Evolutionary conservation across 2,888 invertebrate species (phyloP), one percentile per base, ranked within the genome.

Genomic region (Archips crataeganus): DNA sequence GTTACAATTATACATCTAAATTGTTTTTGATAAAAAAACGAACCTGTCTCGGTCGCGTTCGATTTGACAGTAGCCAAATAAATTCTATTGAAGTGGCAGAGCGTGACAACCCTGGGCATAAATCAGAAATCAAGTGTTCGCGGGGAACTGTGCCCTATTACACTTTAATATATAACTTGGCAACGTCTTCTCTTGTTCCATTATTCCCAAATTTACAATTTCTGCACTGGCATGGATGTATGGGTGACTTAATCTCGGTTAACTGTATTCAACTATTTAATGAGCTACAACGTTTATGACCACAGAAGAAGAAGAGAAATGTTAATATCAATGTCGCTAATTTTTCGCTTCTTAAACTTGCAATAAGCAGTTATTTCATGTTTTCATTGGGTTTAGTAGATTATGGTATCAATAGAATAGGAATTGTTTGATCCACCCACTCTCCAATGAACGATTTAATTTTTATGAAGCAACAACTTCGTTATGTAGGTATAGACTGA

Each of bases 51-150:
- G 5, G 32, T 4, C 34, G 32, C 54, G 66, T 57, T 51, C 8
- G 13, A 54, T 45, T 34, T 54, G 23, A 11, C 34, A 59, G 36
- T 36, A 32, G 59, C 60, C 54, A 74, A 74, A 70, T 63, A 74
- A 66, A 47, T 54, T 64, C 67, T 45, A 70, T 64, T 61, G 64
- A 74, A 80, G 80, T 78, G 80, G 79, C 79, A 79, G 82, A 80
- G 81, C 81, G 81, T 80, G 80, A 78, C 77, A 79, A 76, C 76
- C 76, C 78, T 75, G 76, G 72, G 69, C 79, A 82, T 84, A 84
- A 83, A 84, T 85, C 82, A 83, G 73, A 78, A 79, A 78, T 79
- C 79, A 77, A 78, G 78, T 79, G 78, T 77, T 77, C 76, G 77
- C 77, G 75, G 78, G 74, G 75, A 81, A 80, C 75, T 79, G 78